Evolutionary conservation across 1,140 invertebrate genomes (phyloP).

Genomic region (Aradophagus sp.): DNA sequence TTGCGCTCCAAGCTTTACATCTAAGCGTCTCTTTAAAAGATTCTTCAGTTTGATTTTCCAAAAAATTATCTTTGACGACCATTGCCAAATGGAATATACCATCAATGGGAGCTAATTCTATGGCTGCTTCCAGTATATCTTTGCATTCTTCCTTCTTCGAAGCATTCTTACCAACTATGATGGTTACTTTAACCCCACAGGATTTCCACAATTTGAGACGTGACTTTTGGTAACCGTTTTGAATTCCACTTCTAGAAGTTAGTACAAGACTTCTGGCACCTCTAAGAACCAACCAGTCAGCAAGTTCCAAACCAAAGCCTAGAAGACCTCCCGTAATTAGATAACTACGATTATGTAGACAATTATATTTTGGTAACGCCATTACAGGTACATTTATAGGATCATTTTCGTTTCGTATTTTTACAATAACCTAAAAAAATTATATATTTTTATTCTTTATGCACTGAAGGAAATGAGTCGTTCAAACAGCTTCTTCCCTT

Average conservation of each 20-base stretch:
- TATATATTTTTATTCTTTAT: no score
- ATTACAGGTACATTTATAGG: slow-evolving; percentile 57
- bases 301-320: slow-evolving; percentile 87
- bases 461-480: not conserved
- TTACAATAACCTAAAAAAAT: slow-evolving; percentile 77
- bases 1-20: slow-evolving; percentile 75
- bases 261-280: slow-evolving; percentile 82
- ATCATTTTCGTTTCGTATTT: slow-evolving; percentile 74
- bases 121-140: slow-evolving; percentile 77
- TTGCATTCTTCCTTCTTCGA: slow-evolving; percentile 74
- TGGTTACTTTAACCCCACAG: slow-evolving; percentile 74
- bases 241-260: slow-evolving; percentile 81
- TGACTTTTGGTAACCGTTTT: slow-evolving; percentile 81
- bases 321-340: slow-evolving; percentile 82
- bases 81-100: slow-evolving; percentile 87
- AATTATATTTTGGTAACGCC: slow-evolving; percentile 77
- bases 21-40: slow-evolving; percentile 72
- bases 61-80: slow-evolving; percentile 75
- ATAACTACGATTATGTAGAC: slow-evolving; percentile 71
- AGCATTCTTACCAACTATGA: slow-evolving; percentile 73
- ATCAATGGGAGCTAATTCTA: slow-evolving; percentile 79
- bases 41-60: slow-evolving; percentile 75
- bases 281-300: slow-evolving; percentile 84
- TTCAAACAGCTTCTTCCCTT: no score
- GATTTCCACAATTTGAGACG: slow-evolving; percentile 74